Base-by-base conservation (phyloP, 2,797 vertebrate species). In the Pangasius mekongensis region DNA sequence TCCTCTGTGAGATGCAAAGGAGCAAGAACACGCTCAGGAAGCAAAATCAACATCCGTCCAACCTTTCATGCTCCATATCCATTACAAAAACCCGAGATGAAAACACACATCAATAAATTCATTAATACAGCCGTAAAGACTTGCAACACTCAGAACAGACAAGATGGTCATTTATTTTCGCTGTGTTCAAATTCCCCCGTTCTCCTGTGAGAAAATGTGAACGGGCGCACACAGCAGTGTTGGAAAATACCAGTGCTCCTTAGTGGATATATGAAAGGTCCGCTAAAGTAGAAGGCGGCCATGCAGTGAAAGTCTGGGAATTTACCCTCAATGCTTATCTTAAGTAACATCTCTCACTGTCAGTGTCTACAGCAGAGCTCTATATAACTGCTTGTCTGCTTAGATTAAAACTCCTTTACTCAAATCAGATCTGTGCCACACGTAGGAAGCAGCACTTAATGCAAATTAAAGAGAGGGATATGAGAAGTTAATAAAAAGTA, bases 401-500 rank as follows among this genome's bases (percentile, higher is more conserved):
- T 27, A 20, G 5, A 56, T 60, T 58, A 52, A 84, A 84, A 94
- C 95, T 93, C 93, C 80, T 91, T 92, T 90, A 36, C 52, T 85
- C 83, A 20, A 80, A 67, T 88, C 86, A 87, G 88, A 95, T 94
- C 92, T 93, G 89, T 73, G 84, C 92, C 87, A 92, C 92, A 89
- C 69, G 91, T 84, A 4, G 89, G 69, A 91, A 91, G 90, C 83
- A 81, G 52, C 20, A 93, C 92, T 90, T 92, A 93, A 93, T 87
- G 92, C 86, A 92, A 93, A 94, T 91, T 89, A 95, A 84, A 83
- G 87, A 78, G 90, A 89, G 92, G 87, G 89, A 90, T 91, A 92
- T 89, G 86, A 92, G 91, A 92, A 94, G 92, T 94, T 95, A 94
- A 94, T 95, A 67, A 94, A 94, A 94, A 94, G 93, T 93, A 94